Base-by-base conservation (phyloP, 2,888 invertebrate species). In the Drosophila imparisetae region DNA sequence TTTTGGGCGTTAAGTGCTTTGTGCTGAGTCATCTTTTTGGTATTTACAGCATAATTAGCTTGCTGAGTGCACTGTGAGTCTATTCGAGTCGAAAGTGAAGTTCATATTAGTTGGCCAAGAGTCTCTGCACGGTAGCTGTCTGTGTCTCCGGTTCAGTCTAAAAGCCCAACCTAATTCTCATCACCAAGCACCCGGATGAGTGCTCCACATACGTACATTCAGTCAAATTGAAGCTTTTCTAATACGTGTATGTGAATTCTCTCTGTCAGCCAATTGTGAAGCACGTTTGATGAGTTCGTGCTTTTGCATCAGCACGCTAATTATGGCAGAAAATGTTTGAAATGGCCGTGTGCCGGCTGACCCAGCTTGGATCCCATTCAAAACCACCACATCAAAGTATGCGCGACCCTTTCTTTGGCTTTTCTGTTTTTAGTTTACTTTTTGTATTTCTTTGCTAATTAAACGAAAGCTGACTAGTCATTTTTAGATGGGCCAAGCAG, bases 41-140 rank as follows among this genome's bases (percentile, higher is more conserved):
- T 77, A 86, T 86, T 86, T 90, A 75, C 71, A 89, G 89, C 87
- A 89, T 86, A 86, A 86, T 86, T 86, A 90, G 90, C 82, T 77
- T 58, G 74, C 72, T 70, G 90, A 86, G 89, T 89, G 86, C 89
- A 84, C 76, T 86, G 86, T 88, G 82, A 59, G 72, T 30, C 34
- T 59, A 50, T 34, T 34, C 57, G 42, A 58, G 58, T 57, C 48
- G 62, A 48, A 60, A 42, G 79, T 65, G 64, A 71, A 80, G 68
- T 69, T 57, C 60, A 63, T 79, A 63, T 79, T 57, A 42, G 65
- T 54, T 68, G 49, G 38, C 60, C 52, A 50, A 36, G 54, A 34
- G 36, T 57, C 38, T 50, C 36, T 49, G 48, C 38, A 50, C 36
- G 7, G n/a, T 38, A 30, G 18, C n/a, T 57, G 48, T 54, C 36